Evolutionary conservation across 2,888 invertebrate genomes (phyloP).

Genomic region (Dolichopus griseipennis): DNA sequence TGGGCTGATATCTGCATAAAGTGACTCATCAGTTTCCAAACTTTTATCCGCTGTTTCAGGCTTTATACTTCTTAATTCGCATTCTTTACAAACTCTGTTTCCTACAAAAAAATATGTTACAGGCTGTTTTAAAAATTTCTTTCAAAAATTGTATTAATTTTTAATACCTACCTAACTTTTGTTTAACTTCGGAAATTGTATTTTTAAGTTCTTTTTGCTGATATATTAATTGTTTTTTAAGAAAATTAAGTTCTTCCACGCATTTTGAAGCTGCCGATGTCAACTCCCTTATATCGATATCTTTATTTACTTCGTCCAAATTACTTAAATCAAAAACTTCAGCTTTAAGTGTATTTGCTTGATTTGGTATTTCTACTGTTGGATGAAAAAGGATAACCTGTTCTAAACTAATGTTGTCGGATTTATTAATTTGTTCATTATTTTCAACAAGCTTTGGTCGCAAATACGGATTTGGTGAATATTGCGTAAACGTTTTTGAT

Average conservation of each 20-base stretch:
- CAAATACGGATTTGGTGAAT: constrained; percentile 50
- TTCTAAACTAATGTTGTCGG: constrained; percentile 53
- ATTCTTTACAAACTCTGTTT: constrained; percentile 33
- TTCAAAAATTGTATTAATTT: no score
- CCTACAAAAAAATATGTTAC: constrained; percentile 24
- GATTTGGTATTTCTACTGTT: constrained; percentile 25
- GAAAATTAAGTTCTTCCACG: constrained; percentile 52
- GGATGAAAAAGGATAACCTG: constrained; percentile 55
- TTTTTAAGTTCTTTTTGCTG: constrained; percentile 49
- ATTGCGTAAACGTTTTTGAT: constrained; percentile 61
- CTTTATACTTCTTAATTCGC: constrained; percentile 33
- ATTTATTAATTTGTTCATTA: not conserved
- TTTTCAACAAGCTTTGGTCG: constrained; percentile 43
- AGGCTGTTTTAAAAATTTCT: no score
- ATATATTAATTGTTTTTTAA: constrained; percentile 53
- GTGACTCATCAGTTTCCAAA: constrained; percentile 36
- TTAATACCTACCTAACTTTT: not conserved
- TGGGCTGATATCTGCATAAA: not conserved
- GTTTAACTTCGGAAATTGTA: not conserved
- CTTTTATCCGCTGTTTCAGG: constrained; percentile 42
- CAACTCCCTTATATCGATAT: constrained; percentile 51
- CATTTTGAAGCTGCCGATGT: constrained; percentile 57
- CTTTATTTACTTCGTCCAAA: constrained; percentile 29
- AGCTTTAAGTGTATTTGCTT: constrained; percentile 22
- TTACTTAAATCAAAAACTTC: constrained; percentile 35